phyloP scores from a whole-genome alignment of 2,888 invertebrate genomes.

The Chaetogeoica ovagalla region DNA sequence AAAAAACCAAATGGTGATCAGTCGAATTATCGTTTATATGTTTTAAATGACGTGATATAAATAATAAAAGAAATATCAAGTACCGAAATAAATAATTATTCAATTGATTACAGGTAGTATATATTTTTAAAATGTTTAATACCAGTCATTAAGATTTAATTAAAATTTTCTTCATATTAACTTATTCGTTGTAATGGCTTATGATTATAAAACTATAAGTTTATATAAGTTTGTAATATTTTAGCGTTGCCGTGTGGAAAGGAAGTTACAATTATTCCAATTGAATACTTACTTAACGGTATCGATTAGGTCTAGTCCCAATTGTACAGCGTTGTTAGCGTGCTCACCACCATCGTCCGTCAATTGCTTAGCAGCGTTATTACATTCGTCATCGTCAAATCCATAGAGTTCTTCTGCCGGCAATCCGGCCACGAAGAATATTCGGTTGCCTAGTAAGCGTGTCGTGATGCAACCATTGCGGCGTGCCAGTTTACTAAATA shows the following conservation, averaged over 20 bases:
- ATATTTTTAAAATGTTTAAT: no score
- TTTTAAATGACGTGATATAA: no score
- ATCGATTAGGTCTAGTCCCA: conserved; percentile 85
- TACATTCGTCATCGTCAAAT: neutral
- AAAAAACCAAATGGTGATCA: neutral
- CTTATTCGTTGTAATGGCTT: neutral
- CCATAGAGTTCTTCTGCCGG: conserved; percentile 77
- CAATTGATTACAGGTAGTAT: no score
- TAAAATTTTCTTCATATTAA: neutral
- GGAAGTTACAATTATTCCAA: neutral
- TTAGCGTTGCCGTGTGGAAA: no score
- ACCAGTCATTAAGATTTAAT: no score
- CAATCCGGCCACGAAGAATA: conserved; percentile 89
- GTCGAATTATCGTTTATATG: no score
- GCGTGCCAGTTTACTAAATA: conserved; percentile 88
- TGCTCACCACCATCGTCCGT: conserved; percentile 68
- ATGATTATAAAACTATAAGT: neutral
- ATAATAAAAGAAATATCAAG: no score
- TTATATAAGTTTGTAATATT: no score
- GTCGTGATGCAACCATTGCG: conserved; percentile 82
- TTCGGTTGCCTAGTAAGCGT: conserved; percentile 88
- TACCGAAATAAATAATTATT: no score
- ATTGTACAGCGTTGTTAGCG: conserved; percentile 86
- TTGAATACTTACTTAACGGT: conserved; percentile 73
- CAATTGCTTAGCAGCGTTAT: neutral